phyloP scores from a whole-genome alignment of 2,113 vertebrate genomes.

The Ondatra zibethicus region DNA sequence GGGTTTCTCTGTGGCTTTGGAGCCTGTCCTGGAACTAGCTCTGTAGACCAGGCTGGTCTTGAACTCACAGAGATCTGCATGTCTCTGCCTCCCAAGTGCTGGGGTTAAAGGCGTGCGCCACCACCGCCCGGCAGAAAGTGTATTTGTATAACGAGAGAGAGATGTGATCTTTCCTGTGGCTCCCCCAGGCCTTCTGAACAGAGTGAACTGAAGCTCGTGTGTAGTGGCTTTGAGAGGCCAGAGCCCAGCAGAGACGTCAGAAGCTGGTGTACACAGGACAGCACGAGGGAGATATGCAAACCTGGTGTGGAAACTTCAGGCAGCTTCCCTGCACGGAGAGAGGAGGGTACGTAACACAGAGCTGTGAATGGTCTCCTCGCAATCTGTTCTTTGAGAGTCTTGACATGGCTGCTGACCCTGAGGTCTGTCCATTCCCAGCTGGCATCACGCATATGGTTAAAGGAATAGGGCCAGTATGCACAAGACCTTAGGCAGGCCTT shows the following conservation, averaged over 20 bases:
- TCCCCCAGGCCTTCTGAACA: slow-evolving; percentile 90
- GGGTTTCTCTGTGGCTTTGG: no score
- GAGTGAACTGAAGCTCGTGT: slow-evolving; percentile 88
- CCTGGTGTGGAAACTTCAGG: slow-evolving; percentile 70
- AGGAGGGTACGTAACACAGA: slow-evolving; percentile 81
- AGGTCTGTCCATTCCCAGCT: not conserved
- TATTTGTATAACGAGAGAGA: not conserved
- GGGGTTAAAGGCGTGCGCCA: no score
- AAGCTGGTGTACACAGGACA: slow-evolving; percentile 86
- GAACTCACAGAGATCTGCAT: no score
- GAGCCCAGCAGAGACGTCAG: slow-evolving; percentile 82
- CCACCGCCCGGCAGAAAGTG: not conserved
- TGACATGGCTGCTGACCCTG: not conserved
- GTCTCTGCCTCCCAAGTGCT: no score
- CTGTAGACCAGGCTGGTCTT: no score
- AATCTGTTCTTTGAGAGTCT: not conserved
- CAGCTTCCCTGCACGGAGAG: slow-evolving; percentile 79
- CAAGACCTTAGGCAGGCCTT: not conserved
- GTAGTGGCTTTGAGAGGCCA: slow-evolving; percentile 89
- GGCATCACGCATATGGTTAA: not conserved
- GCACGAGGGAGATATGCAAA: slow-evolving; percentile 87
- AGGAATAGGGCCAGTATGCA: not conserved
- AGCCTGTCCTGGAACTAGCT: no score
- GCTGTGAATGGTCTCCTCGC: rapidly evolving
- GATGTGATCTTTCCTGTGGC: not conserved